A percentile compares a stretch with the other conserved stretches of the same genome.
phyloP scores from a whole-genome alignment of 1,140 invertebrate species.

The Bombus breviceps region DNA sequence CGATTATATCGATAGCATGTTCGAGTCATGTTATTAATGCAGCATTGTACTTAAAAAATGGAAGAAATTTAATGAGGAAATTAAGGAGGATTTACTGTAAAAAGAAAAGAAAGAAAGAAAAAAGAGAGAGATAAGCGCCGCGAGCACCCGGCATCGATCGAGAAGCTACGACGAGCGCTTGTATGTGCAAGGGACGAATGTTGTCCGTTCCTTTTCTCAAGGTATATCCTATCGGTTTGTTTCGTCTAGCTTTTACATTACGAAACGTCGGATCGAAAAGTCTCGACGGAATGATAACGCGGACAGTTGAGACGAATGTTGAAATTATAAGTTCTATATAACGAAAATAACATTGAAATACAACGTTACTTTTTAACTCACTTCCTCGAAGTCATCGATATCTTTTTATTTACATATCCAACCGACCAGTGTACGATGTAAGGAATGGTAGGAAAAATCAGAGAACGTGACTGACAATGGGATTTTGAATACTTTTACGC shows the following conservation, averaged over 20 bases:
- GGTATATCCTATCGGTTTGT: neutral
- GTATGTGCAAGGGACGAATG: neutral
- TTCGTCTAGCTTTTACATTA: neutral
- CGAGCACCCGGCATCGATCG: conserved; percentile 56
- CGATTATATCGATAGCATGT: conserved; percentile 66
- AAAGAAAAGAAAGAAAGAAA: conserved; percentile 52
- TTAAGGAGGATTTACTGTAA: conserved; percentile 39
- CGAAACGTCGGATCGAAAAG: neutral
- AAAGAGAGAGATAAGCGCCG: conserved; percentile 15
- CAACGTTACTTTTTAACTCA: conserved; percentile 12
- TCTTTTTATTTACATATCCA: neutral
- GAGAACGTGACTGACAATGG: neutral
- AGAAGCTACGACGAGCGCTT: conserved; percentile 14
- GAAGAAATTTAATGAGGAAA: conserved; percentile 41
- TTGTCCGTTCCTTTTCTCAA: neutral
- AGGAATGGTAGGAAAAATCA: neutral
- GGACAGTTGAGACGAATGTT: conserved; percentile 20
- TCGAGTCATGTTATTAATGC: conserved; percentile 65
- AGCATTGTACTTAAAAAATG: conserved; percentile 71
- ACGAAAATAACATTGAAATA: conserved; percentile 1
- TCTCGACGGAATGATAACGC: neutral
- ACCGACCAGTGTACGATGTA: neutral
- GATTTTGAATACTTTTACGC: neutral
- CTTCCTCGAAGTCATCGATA: neutral
- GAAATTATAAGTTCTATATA: conserved; percentile 17